A percentile compares a stretch with the other conserved stretches of the same genome.
Evolutionary conservation across 2,797 vertebrate genomes (phyloP).

Genomic region (Eulemur coronatus): DNA sequence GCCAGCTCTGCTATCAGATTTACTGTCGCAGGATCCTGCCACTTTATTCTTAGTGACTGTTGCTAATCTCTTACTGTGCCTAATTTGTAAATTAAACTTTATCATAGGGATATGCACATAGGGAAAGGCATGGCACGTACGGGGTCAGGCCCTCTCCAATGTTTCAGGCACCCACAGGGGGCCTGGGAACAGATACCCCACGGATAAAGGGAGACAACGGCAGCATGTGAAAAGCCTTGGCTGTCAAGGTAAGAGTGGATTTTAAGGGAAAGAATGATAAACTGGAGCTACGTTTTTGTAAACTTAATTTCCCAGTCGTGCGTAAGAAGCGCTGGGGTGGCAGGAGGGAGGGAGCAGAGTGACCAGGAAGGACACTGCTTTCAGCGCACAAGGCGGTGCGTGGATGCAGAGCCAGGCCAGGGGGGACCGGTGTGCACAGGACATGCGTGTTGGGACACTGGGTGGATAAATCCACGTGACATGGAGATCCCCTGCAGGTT

Average conservation of each 20-base stretch:
- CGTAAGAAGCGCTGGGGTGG: not conserved
- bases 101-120: not conserved
- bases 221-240: not conserved
- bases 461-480: rapidly evolving
- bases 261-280: not conserved
- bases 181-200: not conserved
- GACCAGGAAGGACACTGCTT: not conserved
- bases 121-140: not conserved
- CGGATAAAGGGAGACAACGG: not conserved
- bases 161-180: not conserved
- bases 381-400: not conserved
- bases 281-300: not conserved
- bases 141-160: not conserved
- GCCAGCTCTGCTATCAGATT: not conserved
- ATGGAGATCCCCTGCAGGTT: not conserved
- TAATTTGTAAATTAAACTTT: not conserved
- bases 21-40: not conserved
- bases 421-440: rapidly evolving
- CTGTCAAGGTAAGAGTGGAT: not conserved
- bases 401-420: too few species aligned
- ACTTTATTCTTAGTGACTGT: not conserved
- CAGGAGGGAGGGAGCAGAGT: not conserved
- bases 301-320: not conserved
- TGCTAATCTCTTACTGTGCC: not conserved
- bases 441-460: too few species aligned